Evolutionary conservation across 2,888 invertebrate genomes (phyloP), one percentile per base, ranked within the genome.

Genomic region (Heliconius ethilla): DNA sequence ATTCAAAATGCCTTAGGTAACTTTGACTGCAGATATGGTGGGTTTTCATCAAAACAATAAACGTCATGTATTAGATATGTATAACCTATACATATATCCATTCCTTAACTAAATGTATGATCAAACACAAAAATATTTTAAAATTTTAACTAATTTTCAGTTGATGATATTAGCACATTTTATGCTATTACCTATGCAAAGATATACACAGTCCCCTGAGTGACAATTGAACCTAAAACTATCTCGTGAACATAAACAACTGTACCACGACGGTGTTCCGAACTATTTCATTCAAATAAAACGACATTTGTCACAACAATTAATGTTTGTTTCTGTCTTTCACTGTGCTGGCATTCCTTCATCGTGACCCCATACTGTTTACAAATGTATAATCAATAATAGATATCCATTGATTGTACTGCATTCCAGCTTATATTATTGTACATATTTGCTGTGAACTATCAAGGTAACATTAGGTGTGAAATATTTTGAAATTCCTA

Each of bases 381-480:
- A 82, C 81, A 51, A 76, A 75, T 80, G 78, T 78, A 75, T 75
- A 80, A 81, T 81, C 77, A 77, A 80, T 79, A 82, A 74, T 33
- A 33, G 33, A 33, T 76, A 78, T 63, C 75, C 83, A 83, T 83
- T 84, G 86, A 88, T 86, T 85, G 83, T 84, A 83, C 83, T 84
- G 82, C 83, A 83, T 83, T 82, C 82, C 82, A 81, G 83, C 84
- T 87, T 89, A 87, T 87, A 85, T 79, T 83, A 75, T 66, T n/a
- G 15, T 63, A 73, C 40, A 1, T 3, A 40, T 7, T 67, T 37
- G n/a, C 22, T 37, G 37, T 37, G 33, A 67, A 2, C 37, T 15
- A 27, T 63, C 15, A 27, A 63, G 13, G 27, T 37, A 22, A 18
- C 11, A 22, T 33, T 33, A 22, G 13, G 29, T 33, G 33, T 33